These are phyloP conservation scores for Sabellastarte sp. DNA, from an alignment of 2,888 invertebrate genomes.

Conservation along the genomic window DNA sequence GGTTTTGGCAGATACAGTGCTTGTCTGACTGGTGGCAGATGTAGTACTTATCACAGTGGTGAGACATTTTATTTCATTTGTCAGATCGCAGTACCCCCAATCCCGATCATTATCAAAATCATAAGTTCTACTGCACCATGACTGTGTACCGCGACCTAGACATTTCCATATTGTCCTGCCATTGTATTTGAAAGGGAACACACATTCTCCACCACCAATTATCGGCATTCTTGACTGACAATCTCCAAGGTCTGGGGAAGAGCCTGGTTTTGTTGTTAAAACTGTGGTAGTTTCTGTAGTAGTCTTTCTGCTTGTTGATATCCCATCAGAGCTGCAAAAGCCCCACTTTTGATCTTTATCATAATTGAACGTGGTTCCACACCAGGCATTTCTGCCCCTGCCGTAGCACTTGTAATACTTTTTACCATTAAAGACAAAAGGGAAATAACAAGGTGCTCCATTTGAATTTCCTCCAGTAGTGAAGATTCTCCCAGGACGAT, in stretches of 20 bases:
- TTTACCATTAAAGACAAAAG: constrained; percentile 1
- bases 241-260: no score
- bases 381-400: neutral
- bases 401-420: neutral
- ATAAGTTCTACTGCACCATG: constrained; percentile 4
- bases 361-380: constrained; percentile 1
- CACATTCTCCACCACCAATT: neutral
- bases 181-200: constrained; percentile 4
- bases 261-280: no score
- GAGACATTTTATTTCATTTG: neutral
- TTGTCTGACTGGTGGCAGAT: no score
- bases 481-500: no score
- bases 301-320: no score
- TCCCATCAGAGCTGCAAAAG: neutral
- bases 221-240: neutral
- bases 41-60: no score
- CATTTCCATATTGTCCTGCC: neutral
- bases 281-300: no score
- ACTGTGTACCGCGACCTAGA: neutral
- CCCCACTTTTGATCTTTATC: constrained; percentile 2
- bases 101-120: constrained; percentile 2
- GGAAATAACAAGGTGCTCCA: neutral
- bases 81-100: neutral
- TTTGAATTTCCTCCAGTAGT: no score
- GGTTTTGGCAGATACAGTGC: no score